Conservation (phyloP, 2,113 vertebrate species). For the Stercorarius parasiticus region DNA sequence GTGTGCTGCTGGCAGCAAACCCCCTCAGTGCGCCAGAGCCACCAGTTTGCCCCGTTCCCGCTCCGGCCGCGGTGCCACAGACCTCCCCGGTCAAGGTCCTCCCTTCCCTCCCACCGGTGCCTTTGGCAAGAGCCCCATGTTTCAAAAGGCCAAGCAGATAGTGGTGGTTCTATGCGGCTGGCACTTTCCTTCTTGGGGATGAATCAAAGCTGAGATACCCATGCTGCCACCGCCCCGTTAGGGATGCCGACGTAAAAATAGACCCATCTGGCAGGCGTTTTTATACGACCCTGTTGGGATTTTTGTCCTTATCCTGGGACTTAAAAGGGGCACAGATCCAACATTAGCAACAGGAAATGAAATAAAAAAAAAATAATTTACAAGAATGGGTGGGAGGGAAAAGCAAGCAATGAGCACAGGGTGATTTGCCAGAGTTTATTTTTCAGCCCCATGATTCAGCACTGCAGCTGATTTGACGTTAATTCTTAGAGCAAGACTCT, state of each 20-base stretch:
- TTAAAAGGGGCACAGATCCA: not conserved
- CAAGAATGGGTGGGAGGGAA: not conserved
- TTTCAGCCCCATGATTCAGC: not conserved
- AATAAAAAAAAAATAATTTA: not conserved
- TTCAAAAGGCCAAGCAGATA: not conserved
- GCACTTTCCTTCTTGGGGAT: not conserved
- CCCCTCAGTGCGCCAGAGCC: fast-evolving
- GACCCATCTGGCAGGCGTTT: not conserved
- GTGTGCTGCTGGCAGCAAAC: fast-evolving
- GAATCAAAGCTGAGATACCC: not conserved
- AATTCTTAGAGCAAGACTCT: not conserved
- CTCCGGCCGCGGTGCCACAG: not conserved
- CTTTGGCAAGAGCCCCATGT: not conserved
- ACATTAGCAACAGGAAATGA: not conserved
- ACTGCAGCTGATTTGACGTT: not conserved
- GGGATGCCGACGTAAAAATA: not conserved
- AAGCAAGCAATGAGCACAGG: fast-evolving
- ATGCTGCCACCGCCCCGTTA: fast-evolving
- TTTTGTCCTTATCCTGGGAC: not conserved
- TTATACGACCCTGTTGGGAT: fast-evolving
- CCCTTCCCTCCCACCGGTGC: not conserved
- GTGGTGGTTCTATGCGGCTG: not conserved
- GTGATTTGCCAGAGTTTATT: not conserved
- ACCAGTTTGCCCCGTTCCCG: not conserved
- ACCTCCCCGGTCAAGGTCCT: not conserved